Base-by-base conservation (phyloP, 2,797 vertebrate species). In the Rallus crepitans region DNA sequence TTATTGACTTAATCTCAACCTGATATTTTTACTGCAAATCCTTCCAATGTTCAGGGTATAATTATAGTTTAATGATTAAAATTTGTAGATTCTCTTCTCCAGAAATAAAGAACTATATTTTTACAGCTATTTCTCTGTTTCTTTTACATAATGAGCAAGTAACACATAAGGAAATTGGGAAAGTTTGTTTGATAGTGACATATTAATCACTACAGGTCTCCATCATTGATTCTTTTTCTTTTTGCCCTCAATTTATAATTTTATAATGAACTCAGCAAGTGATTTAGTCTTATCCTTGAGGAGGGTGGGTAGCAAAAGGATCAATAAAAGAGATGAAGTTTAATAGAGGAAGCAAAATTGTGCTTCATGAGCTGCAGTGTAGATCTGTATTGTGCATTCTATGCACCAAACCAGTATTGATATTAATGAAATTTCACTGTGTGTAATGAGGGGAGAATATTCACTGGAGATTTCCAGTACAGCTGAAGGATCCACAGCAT, bases 1-100 rank as follows among this genome's bases (percentile, higher is more conserved):
- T 97, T 96, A 96, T 97, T 97, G 91, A 98, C 77, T 94, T 96
- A 97, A 97, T 97, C 82, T 96, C 83, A 97, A 94, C 94, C 55
- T 91, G 76, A 89, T 93, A 96, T 92, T 97, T 97, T 98, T 95
- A 90, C 86, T 92, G 83, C 95, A 97, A 96, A 95, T 96, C 63
- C 77, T 96, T 97, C 91, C 93, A 96, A 85, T 69, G 84, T 93
- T 96, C 82, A 93, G 91, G 87, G 81, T 72, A 75, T 92, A 92
- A 89, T 96, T 95, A 96, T 59, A 91, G 64, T 97, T 97, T 96
- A 95, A 97, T 96, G 87, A 90, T 96, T 97, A 92, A 94, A 96
- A 96, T 91, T 94, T 95, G 73, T 96, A 77, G 50, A 82, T 61
- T 93, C 55, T 91, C 45, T 90, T 83, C 47, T 72, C 86, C 64